phyloP scores from a whole-genome alignment of 2,888 invertebrate genomes.

The Lepidocyrtoides sp. region DNA sequence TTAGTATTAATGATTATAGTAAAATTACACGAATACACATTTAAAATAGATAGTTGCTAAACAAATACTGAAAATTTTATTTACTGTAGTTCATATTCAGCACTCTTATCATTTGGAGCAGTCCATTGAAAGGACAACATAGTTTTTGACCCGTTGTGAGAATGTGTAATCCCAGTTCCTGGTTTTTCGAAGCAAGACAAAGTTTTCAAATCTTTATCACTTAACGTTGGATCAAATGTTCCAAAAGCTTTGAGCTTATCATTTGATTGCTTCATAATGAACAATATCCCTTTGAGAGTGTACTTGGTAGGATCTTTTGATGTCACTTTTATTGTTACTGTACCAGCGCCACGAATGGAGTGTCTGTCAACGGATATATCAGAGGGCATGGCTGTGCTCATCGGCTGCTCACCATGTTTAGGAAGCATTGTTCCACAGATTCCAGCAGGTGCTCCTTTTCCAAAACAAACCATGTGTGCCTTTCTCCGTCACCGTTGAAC shows the following conservation, averaged over 20 bases:
- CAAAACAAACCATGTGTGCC: no score
- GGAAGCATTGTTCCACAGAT: conserved; percentile 49
- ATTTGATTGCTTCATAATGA: conserved; percentile 45
- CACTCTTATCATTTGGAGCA: conserved; percentile 45
- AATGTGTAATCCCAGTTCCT: conserved; percentile 53
- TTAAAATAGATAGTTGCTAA: not conserved
- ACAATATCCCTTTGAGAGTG: not conserved
- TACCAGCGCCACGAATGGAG: not conserved
- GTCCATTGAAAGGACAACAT: conserved; percentile 55
- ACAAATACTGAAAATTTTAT: not conserved
- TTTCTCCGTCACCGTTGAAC: no score
- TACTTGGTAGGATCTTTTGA: conserved; percentile 17
- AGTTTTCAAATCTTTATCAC: conserved; percentile 44
- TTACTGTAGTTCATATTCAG: conserved; percentile 70
- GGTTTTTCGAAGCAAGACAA: conserved; percentile 54
- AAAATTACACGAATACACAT: not conserved
- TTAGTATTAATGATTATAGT: not conserved
- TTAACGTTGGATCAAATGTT: conserved; percentile 30
- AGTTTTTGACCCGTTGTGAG: not conserved
- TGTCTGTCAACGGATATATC: not conserved
- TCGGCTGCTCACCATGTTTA: conserved; percentile 16
- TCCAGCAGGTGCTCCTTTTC: conserved; percentile 20
- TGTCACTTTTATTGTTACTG: conserved; percentile 40
- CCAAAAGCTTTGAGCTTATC: conserved; percentile 29
- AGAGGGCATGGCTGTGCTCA: conserved; percentile 1